These are phyloP conservation scores for Chrysocyon brachyurus DNA, from an alignment of 2,797 vertebrate genomes.

Conservation along the genomic window DNA sequence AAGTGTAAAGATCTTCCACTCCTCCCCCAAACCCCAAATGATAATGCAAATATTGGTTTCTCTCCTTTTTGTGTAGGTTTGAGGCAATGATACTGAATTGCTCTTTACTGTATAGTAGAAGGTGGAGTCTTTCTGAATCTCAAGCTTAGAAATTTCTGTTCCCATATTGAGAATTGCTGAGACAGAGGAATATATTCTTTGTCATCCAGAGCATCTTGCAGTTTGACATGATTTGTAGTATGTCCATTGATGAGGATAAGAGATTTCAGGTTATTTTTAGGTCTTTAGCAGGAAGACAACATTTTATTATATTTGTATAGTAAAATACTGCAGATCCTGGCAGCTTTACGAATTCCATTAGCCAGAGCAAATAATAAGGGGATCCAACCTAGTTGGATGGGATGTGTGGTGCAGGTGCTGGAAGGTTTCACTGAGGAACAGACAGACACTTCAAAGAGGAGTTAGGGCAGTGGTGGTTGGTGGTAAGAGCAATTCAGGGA, in stretches of 20 bases:
- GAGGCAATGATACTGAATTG: neutral
- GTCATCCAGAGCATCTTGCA: neutral
- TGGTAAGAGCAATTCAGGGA: neutral
- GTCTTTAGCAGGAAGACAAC: neutral
- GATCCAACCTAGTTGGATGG: neutral
- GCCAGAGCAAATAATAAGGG: neutral
- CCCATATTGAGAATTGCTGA: neutral
- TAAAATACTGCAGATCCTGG: neutral
- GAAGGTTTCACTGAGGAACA: neutral
- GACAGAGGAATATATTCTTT: neutral
- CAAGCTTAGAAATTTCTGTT: neutral
- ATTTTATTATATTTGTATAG: neutral
- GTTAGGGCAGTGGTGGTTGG: neutral
- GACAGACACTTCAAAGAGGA: neutral
- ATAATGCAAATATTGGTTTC: neutral
- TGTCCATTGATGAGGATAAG: neutral
- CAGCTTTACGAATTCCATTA: conserved; percentile 11
- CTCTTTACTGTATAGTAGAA: neutral
- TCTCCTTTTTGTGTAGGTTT: neutral
- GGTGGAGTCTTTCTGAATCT: neutral
- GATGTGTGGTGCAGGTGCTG: neutral
- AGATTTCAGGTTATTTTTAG: conserved; percentile 22
- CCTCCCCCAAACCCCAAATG: neutral
- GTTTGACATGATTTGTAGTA: neutral
- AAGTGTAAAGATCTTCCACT: neutral